A percentile compares a stretch with the other conserved stretches of the same genome.
Conservation (phyloP, 1,140 invertebrate species). For the Drosophila pseudoananassae region DNA sequence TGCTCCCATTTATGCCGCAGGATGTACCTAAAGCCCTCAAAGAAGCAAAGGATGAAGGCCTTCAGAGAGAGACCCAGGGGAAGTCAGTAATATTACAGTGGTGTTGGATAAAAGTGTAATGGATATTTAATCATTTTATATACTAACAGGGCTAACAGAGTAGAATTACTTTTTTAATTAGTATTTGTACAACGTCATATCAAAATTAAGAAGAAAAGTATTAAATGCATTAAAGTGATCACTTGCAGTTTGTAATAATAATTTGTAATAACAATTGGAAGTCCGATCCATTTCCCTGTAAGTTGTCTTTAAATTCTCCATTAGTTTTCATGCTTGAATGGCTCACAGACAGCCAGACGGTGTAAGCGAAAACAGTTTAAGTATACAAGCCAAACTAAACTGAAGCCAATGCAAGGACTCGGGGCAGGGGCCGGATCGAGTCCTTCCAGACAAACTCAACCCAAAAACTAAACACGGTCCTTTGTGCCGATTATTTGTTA, state of each 20-base stretch:
- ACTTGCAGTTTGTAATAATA: slow-evolving; percentile 1
- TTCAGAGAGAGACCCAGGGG: neutral
- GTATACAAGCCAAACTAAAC: slow-evolving; percentile 6
- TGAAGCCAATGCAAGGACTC: neutral
- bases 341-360: slow-evolving; percentile 11
- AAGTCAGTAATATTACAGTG: neutral
- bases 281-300: neutral
- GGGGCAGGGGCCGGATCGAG: neutral
- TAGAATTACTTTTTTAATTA: neutral
- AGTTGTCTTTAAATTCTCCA: slow-evolving; percentile 14
- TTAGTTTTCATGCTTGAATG: slow-evolving; percentile 6
- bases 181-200: neutral
- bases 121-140: neutral
- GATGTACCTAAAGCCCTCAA: slow-evolving; percentile 19
- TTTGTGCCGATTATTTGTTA: slow-evolving; percentile 49
- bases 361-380: slow-evolving; percentile 30
- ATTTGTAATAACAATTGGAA: slow-evolving; percentile 17
- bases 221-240: neutral
- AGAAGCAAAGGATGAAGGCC: neutral
- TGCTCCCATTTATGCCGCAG: neutral
- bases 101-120: neutral
- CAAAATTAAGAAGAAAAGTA: neutral
- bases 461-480: slow-evolving; percentile 19
- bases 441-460: slow-evolving; percentile 12
- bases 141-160: neutral